Evolutionary conservation across 1,140 invertebrate genomes (phyloP).

Genomic region (Saccostrea glomerata): DNA sequence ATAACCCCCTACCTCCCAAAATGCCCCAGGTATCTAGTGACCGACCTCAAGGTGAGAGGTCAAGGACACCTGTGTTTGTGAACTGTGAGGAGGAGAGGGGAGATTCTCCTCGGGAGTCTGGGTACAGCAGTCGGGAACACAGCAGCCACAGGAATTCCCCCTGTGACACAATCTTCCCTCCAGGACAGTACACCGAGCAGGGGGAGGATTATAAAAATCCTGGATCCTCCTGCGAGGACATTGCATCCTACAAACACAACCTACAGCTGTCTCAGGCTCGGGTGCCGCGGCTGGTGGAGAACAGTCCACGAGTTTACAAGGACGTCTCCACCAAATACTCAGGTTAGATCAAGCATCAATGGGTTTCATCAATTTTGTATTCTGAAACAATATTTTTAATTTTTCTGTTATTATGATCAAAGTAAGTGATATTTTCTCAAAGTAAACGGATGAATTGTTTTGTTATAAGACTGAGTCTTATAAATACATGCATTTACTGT

Average conservation of each 20-base stretch:
- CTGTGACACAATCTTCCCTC: slow-evolving; percentile 40
- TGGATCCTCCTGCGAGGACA: slow-evolving; percentile 70
- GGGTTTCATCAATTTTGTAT: too few relatives aligned
- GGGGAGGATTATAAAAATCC: slow-evolving; percentile 58
- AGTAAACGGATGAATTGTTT: too few relatives aligned
- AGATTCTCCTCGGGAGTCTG: slow-evolving; percentile 56
- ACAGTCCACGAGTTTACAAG: slow-evolving; percentile 73
- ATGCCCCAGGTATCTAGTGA: background rate
- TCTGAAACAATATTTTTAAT: too few relatives aligned
- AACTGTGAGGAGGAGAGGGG: slow-evolving; percentile 47
- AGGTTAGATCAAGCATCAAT: slow-evolving; percentile 56
- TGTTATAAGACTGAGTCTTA: too few relatives aligned
- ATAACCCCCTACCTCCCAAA: slow-evolving; percentile 16
- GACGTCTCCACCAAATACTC: slow-evolving; percentile 66
- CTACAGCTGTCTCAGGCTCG: slow-evolving; percentile 72
- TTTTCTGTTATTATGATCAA: too few relatives aligned
- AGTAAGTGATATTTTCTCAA: too few relatives aligned
- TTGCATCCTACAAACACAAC: slow-evolving; percentile 69
- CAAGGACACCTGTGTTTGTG: slow-evolving; percentile 55
- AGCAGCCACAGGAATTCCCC: slow-evolving; percentile 58
- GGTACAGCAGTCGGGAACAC: slow-evolving; percentile 58
- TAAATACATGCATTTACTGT: background rate
- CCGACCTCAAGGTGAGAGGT: slow-evolving; percentile 44
- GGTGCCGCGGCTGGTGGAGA: slow-evolving; percentile 77
- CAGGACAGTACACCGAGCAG: slow-evolving; percentile 40